phyloP scores from a whole-genome alignment of 2,113 vertebrate genomes.

The Aphelocoma coerulescens region DNA sequence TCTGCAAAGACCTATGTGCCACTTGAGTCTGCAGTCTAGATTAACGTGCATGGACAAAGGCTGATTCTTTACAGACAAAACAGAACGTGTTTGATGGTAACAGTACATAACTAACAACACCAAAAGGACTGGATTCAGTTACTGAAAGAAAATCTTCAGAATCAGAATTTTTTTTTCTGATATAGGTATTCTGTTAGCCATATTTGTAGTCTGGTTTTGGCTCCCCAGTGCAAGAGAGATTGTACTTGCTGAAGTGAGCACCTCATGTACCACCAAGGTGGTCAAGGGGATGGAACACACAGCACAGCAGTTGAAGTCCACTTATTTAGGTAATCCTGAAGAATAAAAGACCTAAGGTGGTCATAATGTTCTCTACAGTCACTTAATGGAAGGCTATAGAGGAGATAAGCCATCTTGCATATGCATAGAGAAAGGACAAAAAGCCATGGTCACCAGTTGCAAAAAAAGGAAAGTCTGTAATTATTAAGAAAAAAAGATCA shows the following conservation, averaged over 20 bases:
- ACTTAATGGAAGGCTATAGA: neutral
- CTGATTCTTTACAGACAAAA: neutral
- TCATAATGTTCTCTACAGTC: neutral
- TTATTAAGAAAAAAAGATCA: neutral
- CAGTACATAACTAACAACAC: neutral
- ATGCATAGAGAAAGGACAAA: neutral
- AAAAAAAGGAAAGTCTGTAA: neutral
- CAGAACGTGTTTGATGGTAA: rapidly evolving
- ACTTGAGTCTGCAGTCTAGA: neutral
- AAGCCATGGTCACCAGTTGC: rapidly evolving
- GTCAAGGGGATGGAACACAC: rapidly evolving
- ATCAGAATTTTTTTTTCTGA: neutral
- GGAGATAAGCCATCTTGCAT: rapidly evolving
- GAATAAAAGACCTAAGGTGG: neutral
- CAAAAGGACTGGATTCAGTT: neutral
- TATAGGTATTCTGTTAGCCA: neutral
- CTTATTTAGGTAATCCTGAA: neutral
- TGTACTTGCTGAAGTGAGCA: neutral
- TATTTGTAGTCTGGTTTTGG: neutral
- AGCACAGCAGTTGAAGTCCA: neutral
- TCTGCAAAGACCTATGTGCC: neutral
- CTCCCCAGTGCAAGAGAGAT: neutral
- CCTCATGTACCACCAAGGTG: neutral
- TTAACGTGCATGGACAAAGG: neutral
- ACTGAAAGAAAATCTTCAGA: neutral